phyloP scores from a whole-genome alignment of 2,888 invertebrate species.

The Diadromus collaris region DNA sequence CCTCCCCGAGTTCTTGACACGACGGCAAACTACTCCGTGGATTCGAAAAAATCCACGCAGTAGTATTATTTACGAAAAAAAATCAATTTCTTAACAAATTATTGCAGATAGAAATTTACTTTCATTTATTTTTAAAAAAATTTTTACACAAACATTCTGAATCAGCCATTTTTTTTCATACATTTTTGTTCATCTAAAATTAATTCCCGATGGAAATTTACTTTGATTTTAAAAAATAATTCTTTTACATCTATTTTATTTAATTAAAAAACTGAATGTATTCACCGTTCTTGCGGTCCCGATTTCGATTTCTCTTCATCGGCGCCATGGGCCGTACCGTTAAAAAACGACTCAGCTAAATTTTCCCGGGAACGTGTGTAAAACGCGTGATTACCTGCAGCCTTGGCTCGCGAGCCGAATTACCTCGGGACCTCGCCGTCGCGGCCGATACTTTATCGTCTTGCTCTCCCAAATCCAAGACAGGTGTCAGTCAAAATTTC shows the following conservation, averaged over 20 bases:
- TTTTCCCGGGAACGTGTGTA: conserved; percentile 23
- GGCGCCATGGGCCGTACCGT: conserved; percentile 51
- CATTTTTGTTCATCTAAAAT: no score
- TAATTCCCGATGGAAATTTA: not conserved
- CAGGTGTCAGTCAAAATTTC: not conserved
- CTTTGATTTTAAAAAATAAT: not conserved
- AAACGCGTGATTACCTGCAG: not conserved
- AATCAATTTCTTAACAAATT: not conserved
- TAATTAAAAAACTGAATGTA: not conserved
- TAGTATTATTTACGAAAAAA: conserved; percentile 20
- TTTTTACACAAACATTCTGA: no score
- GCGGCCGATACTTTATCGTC: conserved; percentile 25
- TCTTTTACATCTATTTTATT: not conserved
- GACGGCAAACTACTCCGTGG: conserved; percentile 46
- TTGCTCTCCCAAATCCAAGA: not conserved
- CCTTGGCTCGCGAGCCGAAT: not conserved
- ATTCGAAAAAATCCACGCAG: no score
- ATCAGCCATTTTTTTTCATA: no score
- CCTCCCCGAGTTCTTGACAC: conserved; percentile 43
- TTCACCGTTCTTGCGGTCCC: conserved; percentile 50
- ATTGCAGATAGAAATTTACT: no score
- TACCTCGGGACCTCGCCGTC: conserved; percentile 8
- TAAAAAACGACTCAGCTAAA: conserved; percentile 19
- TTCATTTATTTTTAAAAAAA: no score
- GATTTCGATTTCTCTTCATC: conserved; percentile 55